Base-by-base conservation (phyloP, 2,113 vertebrate genomes). In the Rhineura floridana region DNA sequence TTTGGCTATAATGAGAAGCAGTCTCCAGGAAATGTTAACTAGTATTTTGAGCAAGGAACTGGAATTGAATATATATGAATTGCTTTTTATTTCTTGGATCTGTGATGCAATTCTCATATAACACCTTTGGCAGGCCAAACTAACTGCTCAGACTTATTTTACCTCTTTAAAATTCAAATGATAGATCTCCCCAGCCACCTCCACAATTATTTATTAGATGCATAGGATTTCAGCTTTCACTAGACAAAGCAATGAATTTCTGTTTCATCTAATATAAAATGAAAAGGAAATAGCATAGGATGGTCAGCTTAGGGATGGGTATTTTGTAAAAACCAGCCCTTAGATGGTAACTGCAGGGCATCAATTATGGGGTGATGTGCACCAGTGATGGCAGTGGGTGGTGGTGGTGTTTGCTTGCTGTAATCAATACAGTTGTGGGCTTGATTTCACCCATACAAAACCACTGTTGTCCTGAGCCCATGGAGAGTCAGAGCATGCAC, bases 161-260 rank as follows among this genome's bases (percentile, higher is more conserved):
- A 4, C 69, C 86, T 86, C 78, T 85, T 42, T 81, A 39, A 87
- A 86, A 19, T 75, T 65, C 21, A 75, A 2, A 19, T 30, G 28
- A 2, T 33, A 1, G 3, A 48, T 83, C 30, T 28, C 36, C 17
- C 55, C 19, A n/a, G n/a, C n/a, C n/a, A n/a, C 63, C 30, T 17
- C 13, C 23, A 25, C 39, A 84, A 84, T 93, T 28, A 86, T 83
- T 19, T 87, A 84, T 42, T 90, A 75, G 52, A 36, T 63, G 8
- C 81, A 8, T 3, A 30, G 81, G 0, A 11, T 87, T 11, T 87
- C 89, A 69, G 17, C 0, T 63, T 42, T 25, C n/a, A n/a, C 36
- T 81, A 42, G 79, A 62, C 15, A 62, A 82, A 63, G 36, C 39
- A 28, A 81, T n/a, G 9, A 13, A 9, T 50, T 59, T 62, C 19